These are phyloP conservation scores for Parasteatoda tepidariorum DNA, from an alignment of 1,140 invertebrate species.

Conservation along the genomic window DNA sequence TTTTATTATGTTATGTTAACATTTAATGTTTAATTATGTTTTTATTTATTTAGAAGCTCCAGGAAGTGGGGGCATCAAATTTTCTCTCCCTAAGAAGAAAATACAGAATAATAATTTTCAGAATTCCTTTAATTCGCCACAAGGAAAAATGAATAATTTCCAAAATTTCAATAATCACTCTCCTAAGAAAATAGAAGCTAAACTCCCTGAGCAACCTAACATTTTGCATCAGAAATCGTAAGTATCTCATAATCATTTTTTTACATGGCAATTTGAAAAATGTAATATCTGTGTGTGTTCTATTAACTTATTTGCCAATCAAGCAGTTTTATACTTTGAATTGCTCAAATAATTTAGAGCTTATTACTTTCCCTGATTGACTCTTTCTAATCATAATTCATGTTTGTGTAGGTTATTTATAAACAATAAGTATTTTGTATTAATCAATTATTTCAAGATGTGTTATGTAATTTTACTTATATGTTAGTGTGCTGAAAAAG, in stretches of 20 bases:
- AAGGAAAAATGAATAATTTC: constrained; percentile 29
- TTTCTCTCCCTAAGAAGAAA: constrained; percentile 45
- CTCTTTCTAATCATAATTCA: no score
- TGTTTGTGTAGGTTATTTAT: no score
- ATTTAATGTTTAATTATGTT: background rate
- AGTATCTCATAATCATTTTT: background rate
- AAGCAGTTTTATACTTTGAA: background rate
- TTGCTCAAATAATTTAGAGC: background rate
- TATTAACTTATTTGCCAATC: no score
- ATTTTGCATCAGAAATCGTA: constrained; percentile 6
- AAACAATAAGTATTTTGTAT: no score
- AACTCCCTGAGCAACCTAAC: background rate
- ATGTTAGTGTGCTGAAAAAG: no score
- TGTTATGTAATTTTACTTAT: no score
- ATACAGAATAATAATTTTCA: constrained; percentile 6
- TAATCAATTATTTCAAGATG: no score
- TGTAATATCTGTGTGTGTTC: no score
- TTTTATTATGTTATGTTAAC: background rate
- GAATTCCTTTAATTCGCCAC: background rate
- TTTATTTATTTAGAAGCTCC: constrained; percentile 44
- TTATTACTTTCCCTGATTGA: no score
- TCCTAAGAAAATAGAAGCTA: background rate
- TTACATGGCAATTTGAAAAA: no score
- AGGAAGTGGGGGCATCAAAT: constrained; percentile 49
- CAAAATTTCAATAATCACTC: background rate